Conservation (phyloP, 2,113 vertebrate genomes). For the Dasypus novemcinctus region DNA sequence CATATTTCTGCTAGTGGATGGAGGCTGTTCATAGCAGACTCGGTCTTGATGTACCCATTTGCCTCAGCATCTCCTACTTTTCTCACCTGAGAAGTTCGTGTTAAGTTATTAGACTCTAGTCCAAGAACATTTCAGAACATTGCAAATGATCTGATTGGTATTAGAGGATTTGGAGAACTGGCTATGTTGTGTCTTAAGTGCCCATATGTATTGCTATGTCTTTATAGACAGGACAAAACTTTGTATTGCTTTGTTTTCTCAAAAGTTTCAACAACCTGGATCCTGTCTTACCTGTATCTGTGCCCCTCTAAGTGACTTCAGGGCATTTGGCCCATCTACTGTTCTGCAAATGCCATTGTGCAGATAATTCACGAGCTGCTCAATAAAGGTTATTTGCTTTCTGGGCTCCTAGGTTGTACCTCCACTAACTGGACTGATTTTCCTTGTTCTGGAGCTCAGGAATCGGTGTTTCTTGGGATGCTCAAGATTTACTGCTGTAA, state of each 20-base stretch:
- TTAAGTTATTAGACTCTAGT: too few species aligned
- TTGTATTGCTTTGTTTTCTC: too few species aligned
- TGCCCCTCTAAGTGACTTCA: background rate
- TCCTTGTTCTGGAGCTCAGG: background rate
- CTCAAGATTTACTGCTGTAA: background rate
- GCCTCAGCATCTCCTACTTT: background rate
- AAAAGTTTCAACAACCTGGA: too few species aligned
- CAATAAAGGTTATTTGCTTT: too few species aligned
- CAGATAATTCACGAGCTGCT: background rate
- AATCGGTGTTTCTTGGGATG: background rate
- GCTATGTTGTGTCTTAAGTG: background rate
- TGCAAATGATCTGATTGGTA: background rate
- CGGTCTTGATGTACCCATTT: background rate
- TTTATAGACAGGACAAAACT: too few species aligned
- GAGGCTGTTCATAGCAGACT: background rate
- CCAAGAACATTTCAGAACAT: background rate
- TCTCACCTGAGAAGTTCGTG: background rate
- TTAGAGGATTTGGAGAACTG: background rate
- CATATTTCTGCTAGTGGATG: background rate
- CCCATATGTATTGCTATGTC: background rate
- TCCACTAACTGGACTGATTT: background rate
- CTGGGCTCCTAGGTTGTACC: background rate
- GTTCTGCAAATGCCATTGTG: background rate
- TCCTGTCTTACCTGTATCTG: background rate
- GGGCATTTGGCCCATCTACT: fast-evolving